phyloP scores from a whole-genome alignment of 1,140 invertebrate genomes.

The Goniozus legneri region DNA sequence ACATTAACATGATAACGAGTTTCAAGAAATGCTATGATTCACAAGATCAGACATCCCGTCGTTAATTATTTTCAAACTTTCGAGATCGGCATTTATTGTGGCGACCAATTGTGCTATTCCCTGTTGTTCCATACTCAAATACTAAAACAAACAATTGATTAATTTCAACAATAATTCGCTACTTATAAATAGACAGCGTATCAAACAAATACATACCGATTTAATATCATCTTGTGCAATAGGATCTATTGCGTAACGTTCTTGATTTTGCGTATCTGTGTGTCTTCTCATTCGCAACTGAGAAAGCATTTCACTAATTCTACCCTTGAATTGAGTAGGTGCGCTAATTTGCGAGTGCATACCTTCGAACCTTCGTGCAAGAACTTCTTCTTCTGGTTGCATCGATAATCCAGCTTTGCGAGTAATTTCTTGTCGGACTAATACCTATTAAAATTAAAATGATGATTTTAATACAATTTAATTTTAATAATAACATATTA shows the following conservation, averaged over 20 bases:
- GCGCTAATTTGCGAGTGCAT: constrained; percentile 83
- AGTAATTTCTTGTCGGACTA: constrained; percentile 82
- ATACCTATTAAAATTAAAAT: constrained; percentile 58
- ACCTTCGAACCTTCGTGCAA: constrained; percentile 79
- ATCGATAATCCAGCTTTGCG: constrained; percentile 82
- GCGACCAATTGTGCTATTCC: constrained; percentile 79
- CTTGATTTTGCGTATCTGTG: constrained; percentile 48
- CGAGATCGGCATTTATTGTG: constrained; percentile 73
- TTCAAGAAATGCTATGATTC: constrained; percentile 34
- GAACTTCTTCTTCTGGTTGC: constrained; percentile 83
- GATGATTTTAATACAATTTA: constrained; percentile 5
- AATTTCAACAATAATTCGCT: not conserved
- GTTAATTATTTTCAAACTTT: constrained; percentile 76
- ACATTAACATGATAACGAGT: constrained; percentile 16
- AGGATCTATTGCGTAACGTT: constrained; percentile 63
- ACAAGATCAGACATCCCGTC: constrained; percentile 64
- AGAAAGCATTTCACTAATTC: constrained; percentile 85
- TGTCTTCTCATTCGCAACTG: constrained; percentile 78
- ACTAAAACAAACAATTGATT: constrained; percentile 51
- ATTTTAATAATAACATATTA: not conserved
- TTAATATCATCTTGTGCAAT: constrained; percentile 63
- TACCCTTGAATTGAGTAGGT: constrained; percentile 89
- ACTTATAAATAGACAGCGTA: not conserved
- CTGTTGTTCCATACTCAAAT: constrained; percentile 77
- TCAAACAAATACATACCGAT: constrained; percentile 46